Percentiles rank a stretch among this genome's conserved stretches.
Conservation (phyloP, 35 echinoderm and acorn worm species). For the Lytechinus variegatus region DNA sequence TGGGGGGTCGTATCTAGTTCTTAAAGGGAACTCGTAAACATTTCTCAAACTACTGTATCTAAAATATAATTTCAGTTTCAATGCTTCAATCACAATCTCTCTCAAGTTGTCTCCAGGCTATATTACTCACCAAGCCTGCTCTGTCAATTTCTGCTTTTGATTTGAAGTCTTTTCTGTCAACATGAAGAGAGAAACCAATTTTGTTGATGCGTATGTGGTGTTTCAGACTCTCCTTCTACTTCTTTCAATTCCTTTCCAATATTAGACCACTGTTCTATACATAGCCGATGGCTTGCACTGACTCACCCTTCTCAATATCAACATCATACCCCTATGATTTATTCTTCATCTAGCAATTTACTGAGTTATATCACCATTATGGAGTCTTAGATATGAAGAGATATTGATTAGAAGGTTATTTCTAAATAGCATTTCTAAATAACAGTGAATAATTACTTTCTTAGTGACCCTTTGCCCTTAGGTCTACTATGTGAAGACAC, state of each 20-base stretch:
- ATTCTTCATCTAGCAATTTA: not conserved
- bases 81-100: not conserved
- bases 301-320: not conserved
- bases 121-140: not conserved
- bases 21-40: not conserved
- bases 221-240: not conserved
- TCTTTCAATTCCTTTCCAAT: not conserved
- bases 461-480: not conserved
- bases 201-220: not conserved
- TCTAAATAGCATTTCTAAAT: not conserved
- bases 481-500: not conserved
- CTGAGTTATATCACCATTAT: not conserved
- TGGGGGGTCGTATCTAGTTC: not conserved
- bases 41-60: not conserved
- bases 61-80: conserved; percentile 5
- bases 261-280: not conserved
- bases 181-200: conserved; percentile 3
- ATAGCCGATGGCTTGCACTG: not conserved
- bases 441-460: not conserved
- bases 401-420: not conserved
- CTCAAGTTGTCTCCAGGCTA: not conserved
- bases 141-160: not conserved
- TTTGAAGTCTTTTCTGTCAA: not conserved
- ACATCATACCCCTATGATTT: conserved; percentile 3
- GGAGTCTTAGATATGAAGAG: not conserved